A percentile compares a stretch with the other conserved stretches of the same genome.
Conservation (phyloP, 2,113 vertebrate genomes). For the Pelecanus crispus region DNA sequence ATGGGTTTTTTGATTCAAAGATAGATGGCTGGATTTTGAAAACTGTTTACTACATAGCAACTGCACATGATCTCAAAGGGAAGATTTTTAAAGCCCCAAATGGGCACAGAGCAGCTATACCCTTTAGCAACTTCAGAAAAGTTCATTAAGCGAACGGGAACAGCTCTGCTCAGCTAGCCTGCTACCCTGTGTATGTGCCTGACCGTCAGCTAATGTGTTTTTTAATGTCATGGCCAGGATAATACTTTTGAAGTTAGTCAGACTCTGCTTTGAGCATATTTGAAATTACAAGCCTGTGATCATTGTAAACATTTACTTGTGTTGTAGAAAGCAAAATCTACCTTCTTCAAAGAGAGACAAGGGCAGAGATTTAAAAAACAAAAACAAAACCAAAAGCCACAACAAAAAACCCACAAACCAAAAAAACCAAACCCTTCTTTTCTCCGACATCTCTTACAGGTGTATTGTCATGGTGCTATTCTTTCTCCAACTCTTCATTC, state of each 20-base stretch:
- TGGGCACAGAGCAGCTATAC: neutral
- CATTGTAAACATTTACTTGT: neutral
- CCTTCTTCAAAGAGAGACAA: neutral
- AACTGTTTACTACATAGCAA: neutral
- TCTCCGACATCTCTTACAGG: neutral
- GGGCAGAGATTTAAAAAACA: neutral
- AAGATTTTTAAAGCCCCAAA: neutral
- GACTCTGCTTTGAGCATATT: neutral
- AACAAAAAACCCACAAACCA: no score
- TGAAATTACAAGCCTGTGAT: neutral
- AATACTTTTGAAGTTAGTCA: neutral
- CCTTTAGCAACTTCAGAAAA: neutral
- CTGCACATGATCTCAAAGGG: neutral
- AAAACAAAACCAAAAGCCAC: no score
- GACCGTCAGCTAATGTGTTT: neutral
- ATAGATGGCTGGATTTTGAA: neutral
- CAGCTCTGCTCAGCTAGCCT: neutral
- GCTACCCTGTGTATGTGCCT: neutral
- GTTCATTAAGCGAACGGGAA: neutral
- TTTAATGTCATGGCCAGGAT: neutral
- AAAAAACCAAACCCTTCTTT: neutral
- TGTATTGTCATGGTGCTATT: neutral
- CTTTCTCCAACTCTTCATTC: neutral
- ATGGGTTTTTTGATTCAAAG: neutral
- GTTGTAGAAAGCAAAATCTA: neutral